Evolutionary conservation across 92 coral and sea anemone genomes (phyloP), one percentile per base, ranked within the genome.

Genomic region (Paragorgia papillata): DNA sequence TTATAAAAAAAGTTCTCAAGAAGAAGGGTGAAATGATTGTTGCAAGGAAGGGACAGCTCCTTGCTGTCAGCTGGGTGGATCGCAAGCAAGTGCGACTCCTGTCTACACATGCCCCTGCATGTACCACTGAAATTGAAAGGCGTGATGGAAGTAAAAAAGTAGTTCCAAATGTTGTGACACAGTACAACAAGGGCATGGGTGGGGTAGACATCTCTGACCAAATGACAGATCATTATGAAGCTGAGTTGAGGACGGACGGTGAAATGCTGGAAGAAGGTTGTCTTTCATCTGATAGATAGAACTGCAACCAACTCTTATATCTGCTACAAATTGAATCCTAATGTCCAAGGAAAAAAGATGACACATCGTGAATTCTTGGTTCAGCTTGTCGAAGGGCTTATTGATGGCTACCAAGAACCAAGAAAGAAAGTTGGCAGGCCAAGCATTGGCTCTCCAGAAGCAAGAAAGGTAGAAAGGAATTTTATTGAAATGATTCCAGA

Each of bases 131-230:
- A 21, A n/a, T 70, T 32, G 86, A 82, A 18, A 29, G 60, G 46
- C 27, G 44, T 35, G 60, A 66, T 29, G 79, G 79, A 15, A 73
- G 40, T 46, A 73, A 49, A 25, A 25, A 31, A 54, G 41, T 46
- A 19, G 49, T 83, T 55, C 83, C 79, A 43, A 55, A 67, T 69
- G 56, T 78, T 65, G 87, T 83, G 22, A 41, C 51, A 33, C 85
- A 87, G 37, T 88, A 80, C 80, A 83, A 87, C 74, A 53, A 61
- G 25, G 74, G 53, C 65, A 79, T 84, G 88, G 81, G 88, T 44
- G 88, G 81, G 12, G 88, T 83, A 13, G 88, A 80, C 59, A 44
- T 84, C 15, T 59, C 62, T 29, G 75, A 79, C 39, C 90, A 86
- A 66, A 87, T 79, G 88, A 79, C 88, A 10, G 43, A 8, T 14